Evolutionary conservation across 2,797 vertebrate genomes (phyloP).

Genomic region (Limosa lapponica): DNA sequence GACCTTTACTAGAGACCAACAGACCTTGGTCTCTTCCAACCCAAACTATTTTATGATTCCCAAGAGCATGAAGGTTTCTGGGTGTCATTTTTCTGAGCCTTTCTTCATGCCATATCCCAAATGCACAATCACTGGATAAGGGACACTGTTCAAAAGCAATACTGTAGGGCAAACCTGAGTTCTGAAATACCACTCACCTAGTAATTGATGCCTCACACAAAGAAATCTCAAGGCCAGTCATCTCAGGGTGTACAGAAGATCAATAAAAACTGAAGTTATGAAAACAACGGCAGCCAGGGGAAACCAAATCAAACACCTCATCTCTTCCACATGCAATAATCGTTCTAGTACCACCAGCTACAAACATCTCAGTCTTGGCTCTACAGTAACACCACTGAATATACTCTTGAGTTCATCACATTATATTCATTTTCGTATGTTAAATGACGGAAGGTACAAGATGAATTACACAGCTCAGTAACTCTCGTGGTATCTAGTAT

Average conservation of each 20-base stretch:
- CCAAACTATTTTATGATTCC: background rate
- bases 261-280: background rate
- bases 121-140: background rate
- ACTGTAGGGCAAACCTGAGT: background rate
- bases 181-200: background rate
- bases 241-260: background rate
- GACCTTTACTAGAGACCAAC: too few species aligned
- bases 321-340: background rate
- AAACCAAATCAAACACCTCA: background rate
- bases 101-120: background rate
- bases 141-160: background rate
- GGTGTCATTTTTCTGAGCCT: background rate
- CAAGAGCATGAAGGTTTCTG: background rate
- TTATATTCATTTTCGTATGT: background rate
- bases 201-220: background rate
- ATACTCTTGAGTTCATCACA: background rate
- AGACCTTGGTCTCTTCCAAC: background rate
- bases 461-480: background rate
- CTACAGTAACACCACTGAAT: background rate
- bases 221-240: background rate
- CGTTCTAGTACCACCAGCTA: background rate
- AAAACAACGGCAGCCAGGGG: background rate
- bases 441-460: background rate
- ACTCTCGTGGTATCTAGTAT: background rate
- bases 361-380: background rate